These are phyloP conservation scores for Hafferia zeledoni DNA, from an alignment of 2,797 vertebrate genomes.

Conservation along the genomic window DNA sequence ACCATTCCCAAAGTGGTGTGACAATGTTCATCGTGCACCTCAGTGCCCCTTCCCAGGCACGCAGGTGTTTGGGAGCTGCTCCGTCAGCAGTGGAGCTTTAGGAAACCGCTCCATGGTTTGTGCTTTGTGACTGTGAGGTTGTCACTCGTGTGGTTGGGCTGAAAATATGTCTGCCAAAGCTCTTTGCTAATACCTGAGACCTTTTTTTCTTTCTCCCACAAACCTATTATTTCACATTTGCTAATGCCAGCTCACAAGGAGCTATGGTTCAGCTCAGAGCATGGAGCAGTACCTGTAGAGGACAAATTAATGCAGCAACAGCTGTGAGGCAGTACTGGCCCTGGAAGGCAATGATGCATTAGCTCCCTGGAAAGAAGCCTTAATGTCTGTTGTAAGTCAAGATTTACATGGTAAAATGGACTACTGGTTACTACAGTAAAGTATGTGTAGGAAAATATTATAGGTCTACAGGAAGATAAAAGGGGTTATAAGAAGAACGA, in stretches of 20 bases:
- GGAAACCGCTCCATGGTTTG: not conserved
- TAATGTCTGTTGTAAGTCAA: not conserved
- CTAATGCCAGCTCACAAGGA: not conserved
- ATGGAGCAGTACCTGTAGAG: not conserved
- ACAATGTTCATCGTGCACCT: fast-evolving
- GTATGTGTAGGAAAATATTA: not conserved
- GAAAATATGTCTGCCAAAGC: not conserved
- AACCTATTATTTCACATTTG: not conserved
- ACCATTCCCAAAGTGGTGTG: not conserved
- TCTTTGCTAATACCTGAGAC: not conserved
- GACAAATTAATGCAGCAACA: not conserved
- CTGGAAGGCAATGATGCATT: not conserved
- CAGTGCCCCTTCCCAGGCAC: fast-evolving
- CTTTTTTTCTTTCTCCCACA: not conserved
- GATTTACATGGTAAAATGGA: not conserved
- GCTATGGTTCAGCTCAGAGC: not conserved
- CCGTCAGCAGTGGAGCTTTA: not conserved
- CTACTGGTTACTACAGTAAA: not conserved
- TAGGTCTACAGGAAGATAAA: not conserved
- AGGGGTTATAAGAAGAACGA: not conserved
- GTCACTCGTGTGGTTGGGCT: fast-evolving
- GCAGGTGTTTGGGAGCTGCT: not conserved
- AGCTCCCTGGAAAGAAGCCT: not conserved
- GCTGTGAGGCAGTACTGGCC: not conserved
- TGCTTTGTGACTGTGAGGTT: not conserved